phyloP scores from a whole-genome alignment of 2,888 invertebrate species.

The Pogonocherus hispidulus region DNA sequence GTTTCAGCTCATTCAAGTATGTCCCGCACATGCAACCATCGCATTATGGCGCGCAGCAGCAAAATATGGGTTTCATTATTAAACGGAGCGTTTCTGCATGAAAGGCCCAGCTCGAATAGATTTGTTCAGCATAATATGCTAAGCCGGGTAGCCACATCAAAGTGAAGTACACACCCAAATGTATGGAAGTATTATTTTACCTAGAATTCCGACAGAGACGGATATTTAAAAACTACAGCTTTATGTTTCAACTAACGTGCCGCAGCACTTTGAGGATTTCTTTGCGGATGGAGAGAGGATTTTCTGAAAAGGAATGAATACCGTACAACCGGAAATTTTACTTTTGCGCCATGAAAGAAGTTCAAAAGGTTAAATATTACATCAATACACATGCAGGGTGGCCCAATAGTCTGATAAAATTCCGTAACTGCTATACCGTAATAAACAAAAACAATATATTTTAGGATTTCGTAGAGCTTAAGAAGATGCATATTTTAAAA shows the following conservation, averaged over 20 bases:
- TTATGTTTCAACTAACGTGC: constrained; percentile 40
- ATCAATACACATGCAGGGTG: too few relatives aligned
- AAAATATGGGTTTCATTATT: constrained; percentile 25
- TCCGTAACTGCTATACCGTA: too few relatives aligned
- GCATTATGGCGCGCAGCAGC: neutral
- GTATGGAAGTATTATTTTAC: constrained; percentile 22
- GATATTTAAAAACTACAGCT: constrained; percentile 39
- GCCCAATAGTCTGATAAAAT: too few relatives aligned
- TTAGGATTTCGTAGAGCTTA: too few relatives aligned
- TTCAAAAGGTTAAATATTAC: constrained; percentile 43
- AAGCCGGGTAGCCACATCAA: constrained; percentile 40
- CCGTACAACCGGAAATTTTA: constrained; percentile 52
- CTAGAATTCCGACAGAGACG: constrained; percentile 20
- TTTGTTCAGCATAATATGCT: constrained; percentile 33
- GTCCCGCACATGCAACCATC: neutral
- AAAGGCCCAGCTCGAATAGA: constrained; percentile 27
- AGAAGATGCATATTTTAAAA: too few relatives aligned
- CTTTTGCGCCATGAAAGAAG: constrained; percentile 39
- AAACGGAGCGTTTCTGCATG: constrained; percentile 15
- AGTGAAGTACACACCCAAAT: constrained; percentile 29
- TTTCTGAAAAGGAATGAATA: constrained; percentile 51
- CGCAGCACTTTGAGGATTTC: constrained; percentile 44
- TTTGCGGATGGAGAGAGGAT: constrained; percentile 38
- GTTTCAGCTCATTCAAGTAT: neutral
- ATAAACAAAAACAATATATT: too few relatives aligned